Base-by-base conservation (phyloP, 1,140 invertebrate species). In the Teleogryllus occipitalis region DNA sequence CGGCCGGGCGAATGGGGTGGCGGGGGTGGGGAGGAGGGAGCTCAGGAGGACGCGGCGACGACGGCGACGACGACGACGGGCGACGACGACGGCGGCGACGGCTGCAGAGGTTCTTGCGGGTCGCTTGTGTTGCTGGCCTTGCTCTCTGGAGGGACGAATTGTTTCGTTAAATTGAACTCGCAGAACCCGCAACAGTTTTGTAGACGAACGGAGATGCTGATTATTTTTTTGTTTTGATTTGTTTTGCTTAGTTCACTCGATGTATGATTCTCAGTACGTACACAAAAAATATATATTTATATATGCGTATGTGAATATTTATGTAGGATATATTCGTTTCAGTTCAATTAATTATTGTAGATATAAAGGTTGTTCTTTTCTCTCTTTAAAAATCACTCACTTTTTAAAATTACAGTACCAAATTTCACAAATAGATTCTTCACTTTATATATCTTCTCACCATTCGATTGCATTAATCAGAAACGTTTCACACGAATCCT, bases 201-300 rank as follows among this genome's bases (percentile, higher is more conserved):
- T 76, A 47, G 76, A 77, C 75, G 79, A 80, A 80, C 79, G 79
- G 79, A 80, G 79, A 80, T 18, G 76, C 12, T 22, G 79, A 15
- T 7, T 39, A 39, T 39, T 39, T 39, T 39, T 39, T 39, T 39
- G 27, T 39, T 39, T 39, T 39, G 27, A 39, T 39, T 39, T 74
- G 46, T n/a, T 75, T 75, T 46, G 75, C 22, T 78, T 78, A 47
- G 4, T 47, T 80, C 79, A 72, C 14, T 80, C 79, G 79, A 77
- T 80, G 79, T 80, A 80, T 77, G 27, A 77, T 65, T 21, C 75
- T 80, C 75, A 54, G 79, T 80, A 80, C 75, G 75, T 76, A 80
- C 75, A 80, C 79, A 80, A 80, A 80, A 80, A 80, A 80, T 79
- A 80, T 80, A 80, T 80, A 39, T 80, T 47, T 80, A 39, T 80